These are phyloP conservation scores for Hemiprocne comata DNA, from an alignment of 2,113 vertebrate species.

Conservation along the genomic window DNA sequence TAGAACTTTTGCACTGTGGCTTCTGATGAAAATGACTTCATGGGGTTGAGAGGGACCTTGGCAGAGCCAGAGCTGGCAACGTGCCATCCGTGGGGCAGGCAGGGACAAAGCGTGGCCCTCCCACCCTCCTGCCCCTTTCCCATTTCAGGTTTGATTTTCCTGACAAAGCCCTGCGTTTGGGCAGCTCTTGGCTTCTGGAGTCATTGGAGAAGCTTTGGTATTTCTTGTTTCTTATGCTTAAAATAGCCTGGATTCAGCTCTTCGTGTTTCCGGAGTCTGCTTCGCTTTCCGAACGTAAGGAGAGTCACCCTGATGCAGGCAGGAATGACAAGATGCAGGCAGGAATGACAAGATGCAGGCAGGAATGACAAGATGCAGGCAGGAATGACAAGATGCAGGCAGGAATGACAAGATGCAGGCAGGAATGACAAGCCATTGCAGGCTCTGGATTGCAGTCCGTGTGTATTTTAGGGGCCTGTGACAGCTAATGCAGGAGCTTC, in stretches of 20 bases:
- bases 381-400: neutral
- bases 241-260: neutral
- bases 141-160: neutral
- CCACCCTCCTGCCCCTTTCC: neutral
- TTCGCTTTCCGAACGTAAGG: neutral
- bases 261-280: neutral
- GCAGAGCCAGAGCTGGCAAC: neutral
- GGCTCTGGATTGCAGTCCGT: neutral
- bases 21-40: neutral
- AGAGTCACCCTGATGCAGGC: neutral
- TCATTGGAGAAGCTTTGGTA: neutral
- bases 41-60: neutral
- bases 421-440: neutral
- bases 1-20: no score
- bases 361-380: neutral
- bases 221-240: slow-evolving; percentile 18
- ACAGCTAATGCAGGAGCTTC: neutral
- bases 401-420: no score
- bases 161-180: neutral
- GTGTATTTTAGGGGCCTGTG: neutral
- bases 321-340: neutral
- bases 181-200: neutral
- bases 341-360: no score
- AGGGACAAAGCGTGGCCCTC: fast-evolving
- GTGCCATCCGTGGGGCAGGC: fast-evolving